Evolutionary conservation across 2,888 invertebrate species (phyloP), one percentile per base, ranked within the genome.

Genomic region (Vanessa cardui): DNA sequence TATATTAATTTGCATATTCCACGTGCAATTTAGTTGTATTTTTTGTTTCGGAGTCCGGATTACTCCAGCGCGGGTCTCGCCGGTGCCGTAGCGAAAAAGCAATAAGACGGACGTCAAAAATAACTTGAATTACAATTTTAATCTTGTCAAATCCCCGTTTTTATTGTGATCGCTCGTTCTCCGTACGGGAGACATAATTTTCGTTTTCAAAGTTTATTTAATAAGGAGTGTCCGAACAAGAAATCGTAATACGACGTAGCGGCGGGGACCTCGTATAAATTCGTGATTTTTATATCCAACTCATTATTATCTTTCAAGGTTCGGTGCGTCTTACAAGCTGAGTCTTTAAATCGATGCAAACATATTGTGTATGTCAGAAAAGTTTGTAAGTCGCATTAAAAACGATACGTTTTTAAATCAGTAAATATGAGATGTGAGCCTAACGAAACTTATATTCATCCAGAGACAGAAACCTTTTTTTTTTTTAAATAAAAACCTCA

Each of bases 61-160:
- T 83, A 85, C 72, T 80, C 79, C 74, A 69, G 73, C 71, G 73
- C 73, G 79, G 77, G 74, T 77, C 81, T 12, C 39, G 39, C 9
- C 39, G 39, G 39, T 72, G 52, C 85, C 86, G 87, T 85, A 89
- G 84, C 90, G 83, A 89, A 89, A 85, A 87, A 83, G 86, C 90
- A 92, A 91, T 90, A 90, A 90, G 88, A 86, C 80, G 86, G 85
- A 86, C 80, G 91, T 90, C 91, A 89, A 80, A 87, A 86, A 88
- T 89, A 89, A 88, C 88, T 89, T 89, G 89, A 89, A 87, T 90
- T 90, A 92, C 90, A 91, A 90, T 91, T 91, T 91, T 90, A 92
- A 92, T 92, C 92, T 89, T 88, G 90, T 90, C 91, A 87, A 90
- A 92, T 92, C 91, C 91, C 83, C 81, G 83, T 87, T 89, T 92